Evolutionary conservation across 1,140 invertebrate genomes (phyloP).

Genomic region (Brachionus rotundiformis): DNA sequence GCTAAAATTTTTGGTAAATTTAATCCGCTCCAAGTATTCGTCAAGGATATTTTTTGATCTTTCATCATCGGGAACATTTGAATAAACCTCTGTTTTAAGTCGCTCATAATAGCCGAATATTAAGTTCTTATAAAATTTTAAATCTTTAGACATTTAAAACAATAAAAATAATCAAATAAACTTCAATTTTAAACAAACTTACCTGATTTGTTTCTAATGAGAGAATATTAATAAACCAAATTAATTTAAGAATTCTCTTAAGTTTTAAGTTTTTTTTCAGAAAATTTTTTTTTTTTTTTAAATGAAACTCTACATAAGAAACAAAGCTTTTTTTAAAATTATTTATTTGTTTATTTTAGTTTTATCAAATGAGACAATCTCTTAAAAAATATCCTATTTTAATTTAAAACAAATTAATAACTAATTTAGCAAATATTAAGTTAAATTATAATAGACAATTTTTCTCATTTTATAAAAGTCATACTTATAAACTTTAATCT

Average conservation of each 20-base stretch:
- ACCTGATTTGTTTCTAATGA: neutral
- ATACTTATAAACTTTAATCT: too few species aligned
- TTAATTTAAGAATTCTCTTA: neutral
- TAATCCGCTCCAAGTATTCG: neutral
- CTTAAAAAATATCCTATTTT: too few species aligned
- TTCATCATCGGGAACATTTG: neutral
- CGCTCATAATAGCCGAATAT: conserved; percentile 18
- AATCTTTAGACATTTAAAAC: neutral
- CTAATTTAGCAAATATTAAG: too few species aligned
- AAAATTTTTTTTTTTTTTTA: too few species aligned
- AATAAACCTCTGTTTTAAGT: neutral
- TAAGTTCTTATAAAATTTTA: conserved; percentile 30
- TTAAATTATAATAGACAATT: too few species aligned
- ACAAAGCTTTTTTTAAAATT: too few species aligned
- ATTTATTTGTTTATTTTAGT: too few species aligned
- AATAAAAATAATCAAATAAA: neutral
- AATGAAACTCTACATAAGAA: too few species aligned
- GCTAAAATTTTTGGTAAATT: neutral
- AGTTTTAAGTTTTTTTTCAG: too few species aligned
- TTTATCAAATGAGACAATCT: too few species aligned
- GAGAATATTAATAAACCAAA: neutral
- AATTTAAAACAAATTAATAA: too few species aligned
- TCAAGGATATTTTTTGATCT: neutral
- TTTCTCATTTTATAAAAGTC: too few species aligned
- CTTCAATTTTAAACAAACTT: conserved; percentile 4